These are phyloP conservation scores for Aplodontia rufa DNA, from an alignment of 2,113 vertebrate genomes.

Conservation along the genomic window DNA sequence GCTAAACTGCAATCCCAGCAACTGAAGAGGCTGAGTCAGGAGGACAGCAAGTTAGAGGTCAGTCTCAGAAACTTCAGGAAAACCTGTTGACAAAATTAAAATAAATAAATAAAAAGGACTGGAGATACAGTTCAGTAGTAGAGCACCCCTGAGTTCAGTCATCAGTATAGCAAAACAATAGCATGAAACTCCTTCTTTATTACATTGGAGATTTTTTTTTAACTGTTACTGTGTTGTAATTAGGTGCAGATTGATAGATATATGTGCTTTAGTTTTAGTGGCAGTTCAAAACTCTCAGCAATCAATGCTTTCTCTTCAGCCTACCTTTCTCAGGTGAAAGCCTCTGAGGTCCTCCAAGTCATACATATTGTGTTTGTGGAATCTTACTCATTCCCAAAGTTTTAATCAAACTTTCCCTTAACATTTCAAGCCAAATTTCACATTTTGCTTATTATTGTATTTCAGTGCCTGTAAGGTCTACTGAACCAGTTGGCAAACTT, in stretches of 20 bases:
- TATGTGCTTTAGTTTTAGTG: neutral
- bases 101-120: no score
- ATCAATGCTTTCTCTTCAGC: neutral
- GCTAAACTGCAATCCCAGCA: no score
- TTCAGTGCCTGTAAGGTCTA: neutral
- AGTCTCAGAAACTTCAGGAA: no score
- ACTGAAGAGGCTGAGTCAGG: no score
- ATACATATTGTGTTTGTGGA: neutral
- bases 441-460: neutral
- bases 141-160: no score
- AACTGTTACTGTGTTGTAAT: fast-evolving
- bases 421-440: neutral
- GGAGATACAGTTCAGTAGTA: no score
- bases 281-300: neutral
- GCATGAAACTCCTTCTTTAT: neutral
- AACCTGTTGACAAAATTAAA: no score
- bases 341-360: neutral
- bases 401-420: neutral
- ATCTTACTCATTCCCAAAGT: neutral
- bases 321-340: neutral
- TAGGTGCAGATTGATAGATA: neutral
- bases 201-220: neutral
- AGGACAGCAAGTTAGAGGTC: no score
- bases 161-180: no score
- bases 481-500: neutral